Evolutionary conservation across 2,113 vertebrate genomes (phyloP), one percentile per base, ranked within the genome.

Genomic region (Speoplatyrhinus poulsoni): DNA sequence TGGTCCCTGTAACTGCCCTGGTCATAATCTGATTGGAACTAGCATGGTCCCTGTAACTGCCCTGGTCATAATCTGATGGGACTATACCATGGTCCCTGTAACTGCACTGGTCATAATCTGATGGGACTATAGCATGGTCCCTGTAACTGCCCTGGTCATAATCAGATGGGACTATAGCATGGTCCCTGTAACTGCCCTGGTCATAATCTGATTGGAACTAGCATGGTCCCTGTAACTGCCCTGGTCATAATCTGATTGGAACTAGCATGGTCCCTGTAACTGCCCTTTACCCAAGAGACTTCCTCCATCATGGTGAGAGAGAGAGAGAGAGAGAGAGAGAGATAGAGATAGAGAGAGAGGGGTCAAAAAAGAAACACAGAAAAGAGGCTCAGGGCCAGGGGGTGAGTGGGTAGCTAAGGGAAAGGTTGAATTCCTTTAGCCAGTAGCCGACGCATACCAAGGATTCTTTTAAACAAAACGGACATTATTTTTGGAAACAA

Each of bases 391-490:
- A 1, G 16, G 60, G 15, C 15, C 9, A 16, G 55, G 13, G 58
- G 19, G 60, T 17, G 19, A 64, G 16, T 32, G 63, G 46, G 63
- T 66, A 12, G 80, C 52, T 73, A 70, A 65, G 73, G 77, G 70
- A 73, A 63, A 76, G 50, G 70, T 75, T 59, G 74, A 77, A 88
- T 90, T 86, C 89, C 79, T 81, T 69, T 72, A 79, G 72, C 80
- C 59, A 61, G 80, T 61, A 81, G 80, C 79, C 76, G 60, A 72
- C 55, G 77, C 90, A 92, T 92, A 85, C 88, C 84, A 85, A 72
- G 64, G 73, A 92, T 92, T 92, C 87, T 85, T 91, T 86, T 75
- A 90, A 85, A 92, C 89, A 91, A 91, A 92, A 89, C 76, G 15
- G 79, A 88, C 87, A 82, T 88, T 91, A 91, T 90, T 91, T 91